A percentile compares a stretch with the other conserved stretches of the same genome.
Evolutionary conservation across 2,797 vertebrate species (phyloP).

Genomic region (Galagoides demidoff): DNA sequence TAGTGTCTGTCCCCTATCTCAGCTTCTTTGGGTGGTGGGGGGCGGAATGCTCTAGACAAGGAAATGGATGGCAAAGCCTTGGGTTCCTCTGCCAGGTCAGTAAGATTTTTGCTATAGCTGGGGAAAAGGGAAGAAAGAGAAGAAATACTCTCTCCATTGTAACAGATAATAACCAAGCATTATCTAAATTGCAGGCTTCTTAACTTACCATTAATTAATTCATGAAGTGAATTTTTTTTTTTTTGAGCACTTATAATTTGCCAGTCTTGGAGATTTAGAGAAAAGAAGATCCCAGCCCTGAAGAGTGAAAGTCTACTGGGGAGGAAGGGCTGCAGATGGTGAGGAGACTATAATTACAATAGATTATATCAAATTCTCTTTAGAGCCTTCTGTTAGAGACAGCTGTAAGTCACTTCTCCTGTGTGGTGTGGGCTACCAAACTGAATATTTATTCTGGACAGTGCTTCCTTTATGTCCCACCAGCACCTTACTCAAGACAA

Average conservation of each 20-base stretch:
- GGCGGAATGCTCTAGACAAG: background rate
- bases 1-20: background rate
- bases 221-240: background rate
- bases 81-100: background rate
- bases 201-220: constrained; percentile 55
- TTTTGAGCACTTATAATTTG: constrained; percentile 39
- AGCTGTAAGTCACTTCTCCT: background rate
- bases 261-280: background rate
- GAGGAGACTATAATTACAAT: background rate
- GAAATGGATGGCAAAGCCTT: background rate
- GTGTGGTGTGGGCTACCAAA: background rate
- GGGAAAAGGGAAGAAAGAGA: background rate
- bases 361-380: background rate
- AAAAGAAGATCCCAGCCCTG: constrained; percentile 9
- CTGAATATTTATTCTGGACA: background rate
- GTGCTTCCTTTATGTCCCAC: background rate
- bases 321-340: background rate
- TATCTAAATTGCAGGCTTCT: constrained; percentile 52
- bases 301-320: background rate
- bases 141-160: background rate
- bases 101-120: background rate
- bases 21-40: background rate
- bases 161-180: constrained; percentile 33
- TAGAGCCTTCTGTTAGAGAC: background rate
- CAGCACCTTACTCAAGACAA: background rate